These are phyloP conservation scores for Eupithecia vulgata DNA, from an alignment of 2,888 invertebrate genomes.

Conservation along the genomic window DNA sequence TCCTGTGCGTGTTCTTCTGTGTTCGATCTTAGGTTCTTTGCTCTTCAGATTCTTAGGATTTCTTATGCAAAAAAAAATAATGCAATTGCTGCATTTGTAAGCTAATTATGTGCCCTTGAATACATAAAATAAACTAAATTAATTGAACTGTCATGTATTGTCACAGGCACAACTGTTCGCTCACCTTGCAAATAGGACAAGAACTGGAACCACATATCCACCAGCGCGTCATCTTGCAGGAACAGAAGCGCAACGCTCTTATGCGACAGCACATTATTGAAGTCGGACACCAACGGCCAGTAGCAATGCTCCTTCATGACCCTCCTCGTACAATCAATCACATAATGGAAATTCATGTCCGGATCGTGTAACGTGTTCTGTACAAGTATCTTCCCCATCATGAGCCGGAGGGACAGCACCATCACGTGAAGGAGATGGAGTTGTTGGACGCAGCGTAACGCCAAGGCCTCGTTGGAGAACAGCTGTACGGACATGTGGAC, in stretches of 20 bases:
- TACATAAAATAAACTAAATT: too few species aligned
- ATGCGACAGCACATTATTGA: constrained; percentile 98
- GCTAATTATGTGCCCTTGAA: too few species aligned
- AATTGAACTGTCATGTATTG: not conserved
- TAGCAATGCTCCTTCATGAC: constrained; percentile 99
- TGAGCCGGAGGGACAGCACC: constrained; percentile 93
- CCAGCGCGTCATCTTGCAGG: constrained; percentile 93
- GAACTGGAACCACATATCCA: constrained; percentile 98
- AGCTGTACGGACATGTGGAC: constrained; percentile 99
- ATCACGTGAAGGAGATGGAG: constrained; percentile 95
- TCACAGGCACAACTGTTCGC: constrained; percentile 29
- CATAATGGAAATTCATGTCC: constrained; percentile 92
- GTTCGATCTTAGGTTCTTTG: not conserved
- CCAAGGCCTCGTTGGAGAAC: constrained; percentile 96
- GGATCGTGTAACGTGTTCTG: constrained; percentile 93
- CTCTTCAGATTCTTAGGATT: too few species aligned
- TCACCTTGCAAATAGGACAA: constrained; percentile 96
- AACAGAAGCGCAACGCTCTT: constrained; percentile 95
- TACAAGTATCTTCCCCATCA: constrained; percentile 96
- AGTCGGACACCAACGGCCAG: constrained; percentile 98
- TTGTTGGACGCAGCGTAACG: constrained; percentile 95
- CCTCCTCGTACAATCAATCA: constrained; percentile 95
- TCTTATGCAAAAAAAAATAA: too few species aligned
- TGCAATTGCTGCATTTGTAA: too few species aligned
- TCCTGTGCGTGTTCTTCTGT: too few species aligned